These are phyloP conservation scores for Leptatherina wallacei DNA, from an alignment of 2,797 vertebrate genomes.

Conservation along the genomic window DNA sequence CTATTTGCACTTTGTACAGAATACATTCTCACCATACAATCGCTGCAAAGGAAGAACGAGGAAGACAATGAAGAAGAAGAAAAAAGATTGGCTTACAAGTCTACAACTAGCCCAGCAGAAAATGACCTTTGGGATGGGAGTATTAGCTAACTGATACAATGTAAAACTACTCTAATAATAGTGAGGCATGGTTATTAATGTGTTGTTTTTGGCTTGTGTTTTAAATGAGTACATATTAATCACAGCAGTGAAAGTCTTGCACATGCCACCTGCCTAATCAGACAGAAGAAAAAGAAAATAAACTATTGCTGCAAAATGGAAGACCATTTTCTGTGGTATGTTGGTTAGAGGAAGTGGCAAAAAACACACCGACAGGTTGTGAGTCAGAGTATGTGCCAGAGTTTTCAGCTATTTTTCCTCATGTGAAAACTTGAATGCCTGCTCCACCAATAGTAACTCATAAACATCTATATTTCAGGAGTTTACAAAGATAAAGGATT, in stretches of 20 bases:
- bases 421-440: conserved; percentile 47
- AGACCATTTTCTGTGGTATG: conserved; percentile 26
- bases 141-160: conserved; percentile 19
- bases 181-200: conserved; percentile 10
- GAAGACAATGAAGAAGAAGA: background rate
- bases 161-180: conserved; percentile 21
- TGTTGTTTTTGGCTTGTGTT: conserved; percentile 24
- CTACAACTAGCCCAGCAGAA: conserved; percentile 11
- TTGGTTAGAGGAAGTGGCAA: conserved; percentile 34
- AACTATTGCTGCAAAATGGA: background rate
- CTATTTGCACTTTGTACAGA: conserved; percentile 6
- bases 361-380: conserved; percentile 38
- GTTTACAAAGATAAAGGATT: conserved; percentile 41
- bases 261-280: background rate
- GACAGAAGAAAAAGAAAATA: background rate
- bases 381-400: conserved; percentile 42
- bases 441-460: conserved; percentile 31
- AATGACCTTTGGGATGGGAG: conserved; percentile 3
- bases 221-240: conserved; percentile 19
- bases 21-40: conserved; percentile 22
- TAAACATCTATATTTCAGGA: conserved; percentile 14
- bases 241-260: background rate
- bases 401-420: conserved; percentile 32
- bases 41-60: conserved; percentile 14
- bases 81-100: background rate